phyloP scores from a whole-genome alignment of 64 coral and sea anemone species.

The Acropora tenuis region DNA sequence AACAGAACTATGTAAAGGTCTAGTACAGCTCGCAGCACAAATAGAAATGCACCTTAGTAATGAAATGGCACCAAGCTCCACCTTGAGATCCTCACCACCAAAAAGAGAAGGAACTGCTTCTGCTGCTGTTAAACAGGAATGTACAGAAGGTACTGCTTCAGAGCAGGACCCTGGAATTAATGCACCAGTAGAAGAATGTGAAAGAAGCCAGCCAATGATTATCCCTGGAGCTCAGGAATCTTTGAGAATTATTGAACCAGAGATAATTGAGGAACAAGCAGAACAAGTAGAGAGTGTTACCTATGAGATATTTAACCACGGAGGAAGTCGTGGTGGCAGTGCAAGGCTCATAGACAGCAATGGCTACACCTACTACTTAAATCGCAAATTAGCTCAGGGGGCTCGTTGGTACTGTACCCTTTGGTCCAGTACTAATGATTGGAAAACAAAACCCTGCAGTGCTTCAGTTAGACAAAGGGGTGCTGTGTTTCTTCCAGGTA shows the following conservation, averaged over 20 bases:
- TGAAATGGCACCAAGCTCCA: too few relatives aligned
- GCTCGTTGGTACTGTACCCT: neutral
- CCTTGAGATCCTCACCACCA: too few relatives aligned
- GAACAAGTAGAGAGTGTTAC: neutral
- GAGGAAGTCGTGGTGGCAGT: neutral
- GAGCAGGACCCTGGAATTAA: neutral
- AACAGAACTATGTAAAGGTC: too few relatives aligned
- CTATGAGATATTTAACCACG: neutral
- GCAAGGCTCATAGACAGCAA: constrained; percentile 30
- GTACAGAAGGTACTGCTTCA: too few relatives aligned
- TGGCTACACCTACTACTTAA: constrained; percentile 23
- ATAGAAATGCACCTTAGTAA: too few relatives aligned
- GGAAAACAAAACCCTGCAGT: neutral
- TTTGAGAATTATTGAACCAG: neutral
- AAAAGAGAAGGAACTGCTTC: too few relatives aligned
- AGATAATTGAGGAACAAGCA: neutral
- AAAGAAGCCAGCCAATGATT: neutral
- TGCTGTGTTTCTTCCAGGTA: neutral
- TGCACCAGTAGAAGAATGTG: neutral
- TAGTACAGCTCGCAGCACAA: too few relatives aligned
- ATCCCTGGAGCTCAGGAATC: neutral
- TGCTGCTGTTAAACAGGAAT: too few relatives aligned
- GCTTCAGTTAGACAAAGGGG: neutral
- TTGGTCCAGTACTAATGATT: neutral
- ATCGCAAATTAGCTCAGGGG: neutral